These are phyloP conservation scores for Siniperca chuatsi DNA, from an alignment of 2,113 vertebrate genomes.

Conservation along the genomic window DNA sequence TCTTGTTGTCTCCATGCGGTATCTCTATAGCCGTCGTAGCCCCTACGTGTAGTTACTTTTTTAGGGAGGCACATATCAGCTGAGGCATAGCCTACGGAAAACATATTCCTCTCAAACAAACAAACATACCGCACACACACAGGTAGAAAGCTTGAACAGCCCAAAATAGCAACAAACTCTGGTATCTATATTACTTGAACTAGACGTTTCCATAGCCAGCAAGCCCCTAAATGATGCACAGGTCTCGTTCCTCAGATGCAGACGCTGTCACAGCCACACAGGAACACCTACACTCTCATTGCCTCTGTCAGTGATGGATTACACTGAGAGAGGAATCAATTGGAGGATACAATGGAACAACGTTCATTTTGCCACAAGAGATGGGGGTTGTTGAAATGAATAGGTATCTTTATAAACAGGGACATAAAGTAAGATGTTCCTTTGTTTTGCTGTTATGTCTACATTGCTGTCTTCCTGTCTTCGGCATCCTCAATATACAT, in stretches of 20 bases:
- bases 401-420: slow-evolving; percentile 36
- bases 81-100: background rate
- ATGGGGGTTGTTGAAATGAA: slow-evolving; percentile 38
- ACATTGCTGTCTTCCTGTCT: slow-evolving; percentile 9
- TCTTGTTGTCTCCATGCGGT: background rate
- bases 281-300: slow-evolving; percentile 28
- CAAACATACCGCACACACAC: slow-evolving; percentile 6
- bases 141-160: slow-evolving; percentile 17
- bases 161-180: slow-evolving; percentile 37
- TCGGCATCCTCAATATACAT: background rate
- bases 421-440: slow-evolving; percentile 1
- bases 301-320: slow-evolving; percentile 72
- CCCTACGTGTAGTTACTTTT: background rate
- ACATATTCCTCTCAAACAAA: background rate
- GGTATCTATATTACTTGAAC: slow-evolving; percentile 39
- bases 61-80: background rate
- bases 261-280: slow-evolving; percentile 21
- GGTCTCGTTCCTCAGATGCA: slow-evolving; percentile 3
- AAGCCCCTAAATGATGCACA: slow-evolving; percentile 1
- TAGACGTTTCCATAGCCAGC: slow-evolving; percentile 20
- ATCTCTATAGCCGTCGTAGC: no score
- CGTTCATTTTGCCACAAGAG: slow-evolving; percentile 36
- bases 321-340: slow-evolving; percentile 47
- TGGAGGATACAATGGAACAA: slow-evolving; percentile 39
- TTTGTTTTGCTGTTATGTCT: slow-evolving; percentile 36